Evolutionary conservation across 1,140 invertebrate species (phyloP).

Genomic region (Dendrolimus punctatus): DNA sequence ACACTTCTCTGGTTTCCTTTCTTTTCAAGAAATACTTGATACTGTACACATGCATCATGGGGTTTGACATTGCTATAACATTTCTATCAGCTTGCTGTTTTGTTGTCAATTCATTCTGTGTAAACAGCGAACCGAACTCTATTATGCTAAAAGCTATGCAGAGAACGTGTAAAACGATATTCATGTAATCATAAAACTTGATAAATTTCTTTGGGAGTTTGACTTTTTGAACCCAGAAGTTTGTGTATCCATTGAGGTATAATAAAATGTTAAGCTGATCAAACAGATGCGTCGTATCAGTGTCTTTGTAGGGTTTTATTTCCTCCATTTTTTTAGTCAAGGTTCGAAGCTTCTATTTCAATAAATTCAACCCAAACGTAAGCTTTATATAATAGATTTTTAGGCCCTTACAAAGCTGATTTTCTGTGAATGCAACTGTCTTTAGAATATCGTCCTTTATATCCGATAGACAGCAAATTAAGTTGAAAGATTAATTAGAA

Average conservation of each 20-base stretch:
- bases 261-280: slow-evolving; percentile 3
- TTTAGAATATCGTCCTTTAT: too few relatives aligned
- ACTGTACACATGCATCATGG: slow-evolving; percentile 6
- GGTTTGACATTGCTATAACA: slow-evolving; percentile 7
- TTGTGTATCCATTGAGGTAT: neutral
- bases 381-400: too few relatives aligned
- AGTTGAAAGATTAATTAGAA: too few relatives aligned
- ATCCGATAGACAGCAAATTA: too few relatives aligned
- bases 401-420: too few relatives aligned
- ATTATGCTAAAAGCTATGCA: neutral
- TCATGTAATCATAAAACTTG: neutral
- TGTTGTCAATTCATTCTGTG: slow-evolving; percentile 12
- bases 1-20: slow-evolving; percentile 3
- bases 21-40: slow-evolving; percentile 1
- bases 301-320: slow-evolving; percentile 1
- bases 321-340: neutral
- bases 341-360: too few relatives aligned
- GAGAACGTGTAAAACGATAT: neutral
- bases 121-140: slow-evolving; percentile 11
- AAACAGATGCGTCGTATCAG: slow-evolving; percentile 1
- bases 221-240: slow-evolving; percentile 2
- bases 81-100: slow-evolving; percentile 12
- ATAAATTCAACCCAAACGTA: too few relatives aligned
- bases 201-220: slow-evolving; percentile 2
- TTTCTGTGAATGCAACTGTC: too few relatives aligned